Evolutionary conservation across 2,888 invertebrate species (phyloP).

Genomic region (Drosophila falleni): DNA sequence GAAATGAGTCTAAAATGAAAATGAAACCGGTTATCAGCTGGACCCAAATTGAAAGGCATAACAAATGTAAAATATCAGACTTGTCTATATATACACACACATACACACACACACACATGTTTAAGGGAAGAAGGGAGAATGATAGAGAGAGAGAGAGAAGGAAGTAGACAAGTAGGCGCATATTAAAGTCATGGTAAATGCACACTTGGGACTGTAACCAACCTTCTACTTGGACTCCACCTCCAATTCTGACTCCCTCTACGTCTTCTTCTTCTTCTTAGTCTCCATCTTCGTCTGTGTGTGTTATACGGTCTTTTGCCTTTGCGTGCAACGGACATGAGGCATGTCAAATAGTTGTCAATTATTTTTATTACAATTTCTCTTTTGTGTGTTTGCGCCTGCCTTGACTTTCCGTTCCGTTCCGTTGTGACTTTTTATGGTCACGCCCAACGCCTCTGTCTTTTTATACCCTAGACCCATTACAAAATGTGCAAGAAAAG

Average conservation of each 20-base stretch:
- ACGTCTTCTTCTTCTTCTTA: background rate
- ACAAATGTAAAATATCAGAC: conserved; percentile 42
- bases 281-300: conserved; percentile 5
- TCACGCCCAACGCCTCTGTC: conserved; percentile 36
- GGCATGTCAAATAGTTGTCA: conserved; percentile 81
- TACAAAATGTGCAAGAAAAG: too few species aligned
- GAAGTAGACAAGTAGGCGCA: conserved; percentile 3
- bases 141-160: background rate
- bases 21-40: conserved; percentile 50
- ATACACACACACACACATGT: background rate
- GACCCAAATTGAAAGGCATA: conserved; percentile 47
- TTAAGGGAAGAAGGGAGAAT: background rate
- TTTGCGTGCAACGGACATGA: conserved; percentile 75
- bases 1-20: background rate
- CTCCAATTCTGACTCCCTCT: background rate
- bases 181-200: conserved; percentile 65
- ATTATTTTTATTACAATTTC: conserved; percentile 82
- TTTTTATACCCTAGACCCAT: too few species aligned
- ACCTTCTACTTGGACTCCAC: background rate
- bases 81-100: conserved; percentile 25
- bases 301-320: conserved; percentile 60
- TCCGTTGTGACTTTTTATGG: conserved; percentile 43
- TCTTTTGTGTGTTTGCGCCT: conserved; percentile 60
- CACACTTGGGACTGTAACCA: conserved; percentile 65
- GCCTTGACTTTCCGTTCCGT: conserved; percentile 39